Evolutionary conservation across 2,888 invertebrate species (phyloP).

Genomic region (Tetrapedia diversipes): DNA sequence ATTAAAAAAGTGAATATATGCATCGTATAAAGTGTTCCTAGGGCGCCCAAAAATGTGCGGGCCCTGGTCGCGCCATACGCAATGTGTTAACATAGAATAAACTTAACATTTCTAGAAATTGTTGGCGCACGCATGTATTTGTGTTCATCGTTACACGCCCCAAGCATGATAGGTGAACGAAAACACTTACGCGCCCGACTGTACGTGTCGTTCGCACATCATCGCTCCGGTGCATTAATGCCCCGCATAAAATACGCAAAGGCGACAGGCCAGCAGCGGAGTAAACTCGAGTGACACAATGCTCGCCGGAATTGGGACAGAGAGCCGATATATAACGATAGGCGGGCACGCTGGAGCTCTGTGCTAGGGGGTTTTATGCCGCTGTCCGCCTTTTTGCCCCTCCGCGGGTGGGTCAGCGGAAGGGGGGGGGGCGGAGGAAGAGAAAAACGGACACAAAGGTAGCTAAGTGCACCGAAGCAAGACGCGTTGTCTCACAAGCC

Average conservation of each 20-base stretch:
- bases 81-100: too few relatives aligned
- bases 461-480: conserved; percentile 73
- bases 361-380: conserved; percentile 57
- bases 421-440: conserved; percentile 39
- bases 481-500: conserved; percentile 60
- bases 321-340: conserved; percentile 56
- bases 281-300: conserved; percentile 73
- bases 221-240: conserved; percentile 34
- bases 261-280: conserved; percentile 36
- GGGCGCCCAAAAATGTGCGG: too few relatives aligned
- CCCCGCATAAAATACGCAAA: conserved; percentile 45
- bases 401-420: too few relatives aligned
- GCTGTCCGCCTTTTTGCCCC: conserved; percentile 60
- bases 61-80: too few relatives aligned
- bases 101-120: too few relatives aligned
- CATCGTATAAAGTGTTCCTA: too few relatives aligned
- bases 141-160: too few relatives aligned
- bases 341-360: conserved; percentile 29
- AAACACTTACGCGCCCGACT: conserved; percentile 2
- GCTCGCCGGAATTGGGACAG: conserved; percentile 73
- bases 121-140: too few relatives aligned
- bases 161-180: too few relatives aligned
- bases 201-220: conserved; percentile 32
- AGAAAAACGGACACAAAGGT: conserved; percentile 71
- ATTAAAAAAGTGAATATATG: too few relatives aligned